Conservation (phyloP, 1,140 invertebrate species). For the Oedothorax gibbosus region DNA sequence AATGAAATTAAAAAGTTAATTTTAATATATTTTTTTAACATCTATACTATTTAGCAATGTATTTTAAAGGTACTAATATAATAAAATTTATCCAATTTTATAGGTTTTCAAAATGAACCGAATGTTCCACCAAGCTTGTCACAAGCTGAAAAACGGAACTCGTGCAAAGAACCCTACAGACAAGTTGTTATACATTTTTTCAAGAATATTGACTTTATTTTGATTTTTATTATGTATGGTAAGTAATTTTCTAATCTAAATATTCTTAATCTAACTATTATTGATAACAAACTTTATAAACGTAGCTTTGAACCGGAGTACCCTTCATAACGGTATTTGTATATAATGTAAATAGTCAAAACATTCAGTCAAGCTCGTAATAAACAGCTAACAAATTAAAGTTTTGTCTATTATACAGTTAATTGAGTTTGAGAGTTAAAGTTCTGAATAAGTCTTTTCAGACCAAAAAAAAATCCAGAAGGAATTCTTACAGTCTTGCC, state of each 20-base stretch:
- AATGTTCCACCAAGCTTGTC: slow-evolving; percentile 83
- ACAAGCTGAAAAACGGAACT: slow-evolving; percentile 70
- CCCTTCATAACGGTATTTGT: no score
- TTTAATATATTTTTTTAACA: neutral
- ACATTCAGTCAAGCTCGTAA: no score
- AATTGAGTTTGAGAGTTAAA: no score
- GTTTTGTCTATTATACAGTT: no score
- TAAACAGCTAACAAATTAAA: no score
- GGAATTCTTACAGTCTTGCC: no score
- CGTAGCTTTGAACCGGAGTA: no score
- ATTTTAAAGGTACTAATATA: neutral
- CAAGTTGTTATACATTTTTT: slow-evolving; percentile 73
- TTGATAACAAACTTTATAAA: neutral
- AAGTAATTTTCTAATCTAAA: slow-evolving; percentile 31
- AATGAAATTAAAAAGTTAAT: neutral
- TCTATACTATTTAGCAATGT: neutral
- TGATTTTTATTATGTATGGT: slow-evolving; percentile 87
- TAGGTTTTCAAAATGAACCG: slow-evolving; percentile 78
- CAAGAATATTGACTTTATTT: slow-evolving; percentile 81
- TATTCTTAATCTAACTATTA: no score
- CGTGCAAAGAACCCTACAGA: neutral
- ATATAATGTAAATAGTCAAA: no score
- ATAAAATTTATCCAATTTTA: slow-evolving; percentile 44
- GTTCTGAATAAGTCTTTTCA: no score
- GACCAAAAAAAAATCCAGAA: no score